phyloP scores from a whole-genome alignment of 1,140 invertebrate genomes.

The Diorhabda elongata region DNA sequence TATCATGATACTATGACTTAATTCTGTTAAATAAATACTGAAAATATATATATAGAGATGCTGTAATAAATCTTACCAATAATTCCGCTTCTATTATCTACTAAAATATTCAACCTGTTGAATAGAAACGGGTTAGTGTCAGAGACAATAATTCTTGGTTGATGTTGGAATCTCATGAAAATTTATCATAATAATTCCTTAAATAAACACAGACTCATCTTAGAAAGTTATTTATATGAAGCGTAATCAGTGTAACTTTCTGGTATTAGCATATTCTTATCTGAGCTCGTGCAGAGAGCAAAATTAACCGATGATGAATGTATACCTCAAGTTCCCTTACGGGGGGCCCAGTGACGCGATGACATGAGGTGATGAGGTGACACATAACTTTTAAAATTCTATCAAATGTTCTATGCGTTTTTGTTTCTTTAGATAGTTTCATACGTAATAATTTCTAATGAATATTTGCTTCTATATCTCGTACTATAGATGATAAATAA shows the following conservation, averaged over 20 bases:
- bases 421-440: neutral
- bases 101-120: neutral
- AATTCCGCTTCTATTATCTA: neutral
- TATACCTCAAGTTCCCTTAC: slow-evolving; percentile 6
- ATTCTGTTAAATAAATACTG: no score
- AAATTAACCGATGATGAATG: slow-evolving; percentile 31
- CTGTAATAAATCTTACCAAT: no score
- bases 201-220: slow-evolving; percentile 24
- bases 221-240: slow-evolving; percentile 30
- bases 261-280: slow-evolving; percentile 31
- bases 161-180: neutral
- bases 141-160: slow-evolving; percentile 1
- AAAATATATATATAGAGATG: no score
- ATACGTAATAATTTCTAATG: no score
- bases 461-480: no score
- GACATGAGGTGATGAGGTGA: slow-evolving; percentile 11
- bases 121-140: neutral
- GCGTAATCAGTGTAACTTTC: slow-evolving; percentile 27
- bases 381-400: neutral
- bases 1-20: no score
- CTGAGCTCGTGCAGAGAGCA: slow-evolving; percentile 24
- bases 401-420: neutral
- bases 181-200: slow-evolving; percentile 27
- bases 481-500: no score
- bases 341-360: slow-evolving; percentile 11